Evolutionary conservation across 2,113 vertebrate genomes (phyloP), one percentile per base, ranked within the genome.

Genomic region (Hippocampus comes): DNA sequence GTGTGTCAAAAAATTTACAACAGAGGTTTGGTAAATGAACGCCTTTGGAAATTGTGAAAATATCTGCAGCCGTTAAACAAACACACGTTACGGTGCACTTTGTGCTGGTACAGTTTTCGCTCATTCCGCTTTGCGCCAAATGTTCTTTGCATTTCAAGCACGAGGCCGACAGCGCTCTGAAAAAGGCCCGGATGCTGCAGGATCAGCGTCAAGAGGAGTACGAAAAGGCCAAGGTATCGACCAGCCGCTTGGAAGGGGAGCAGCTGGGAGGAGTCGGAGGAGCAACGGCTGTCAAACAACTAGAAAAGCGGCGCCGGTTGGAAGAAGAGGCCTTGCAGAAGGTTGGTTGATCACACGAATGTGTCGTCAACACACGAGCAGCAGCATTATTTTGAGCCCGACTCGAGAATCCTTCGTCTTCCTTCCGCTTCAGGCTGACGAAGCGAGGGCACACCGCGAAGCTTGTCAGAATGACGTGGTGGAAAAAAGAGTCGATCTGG

Each of bases 311-410:
- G 80, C 86, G 96, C 71, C 93, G 92, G 57, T 78, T 97, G 49
- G 96, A 98, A 91, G 96, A 98, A 68, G 97, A 98, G 74, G 96
- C 97, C 7, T 89, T 96, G 84, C 95, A 95, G 83, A 99, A 96
- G 93, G 97, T 61, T 59, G 23, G 56, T 12, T 17, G 12, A 59
- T 15, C 3, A 30, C 11, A 14, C 0, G 11, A 14, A 27, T 21
- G 49, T 51, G 30, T 27, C 17, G 18, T 18, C 20, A 51, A 20
- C 17, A 20, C 8, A 56, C 53, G n/a, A 56, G 14, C 56, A 27
- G 10, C 56, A 27, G 14, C 21, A 27, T 60, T 27, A 27, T 60
- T 27, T 15, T 27, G 15, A 30, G 4, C 14, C 12, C 9, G 10
- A 17, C 17, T 27, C 27, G 18, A 15, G n/a, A 15, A 46, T 66